Evolutionary conservation across 2,888 invertebrate genomes (phyloP), one percentile per base, ranked within the genome.

Genomic region (Brenthis ino): DNA sequence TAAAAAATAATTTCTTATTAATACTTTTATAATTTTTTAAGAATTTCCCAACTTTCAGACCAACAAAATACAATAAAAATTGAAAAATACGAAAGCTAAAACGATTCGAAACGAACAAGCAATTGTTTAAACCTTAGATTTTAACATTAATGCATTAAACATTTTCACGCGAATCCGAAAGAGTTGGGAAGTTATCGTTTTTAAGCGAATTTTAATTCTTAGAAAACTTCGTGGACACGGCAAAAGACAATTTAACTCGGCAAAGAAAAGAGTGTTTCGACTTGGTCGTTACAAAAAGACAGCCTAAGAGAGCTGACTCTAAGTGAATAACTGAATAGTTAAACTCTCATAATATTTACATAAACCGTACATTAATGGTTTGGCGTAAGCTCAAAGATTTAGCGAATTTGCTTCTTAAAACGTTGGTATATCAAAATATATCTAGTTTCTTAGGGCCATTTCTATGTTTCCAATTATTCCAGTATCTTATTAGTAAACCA

Each of bases 281-380:
- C 75, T 82, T 77, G 37, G 77, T 83, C 53, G 83, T 89, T 86
- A 86, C 88, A 89, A 89, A 88, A 88, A 88, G 85, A 83, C 86
- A 84, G 81, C 78, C 79, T 75, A 78, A 84, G 82, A 85, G 85
- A 84, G 78, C 86, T 86, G 85, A 86, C 86, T 87, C 83, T 89
- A 89, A 90, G 88, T 89, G 90, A 90, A 89, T 91, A 91, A 91
- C 91, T 88, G 90, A 91, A 91, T 91, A 90, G 90, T 92, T 91
- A 91, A 91, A 91, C 86, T 88, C 89, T 89, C 91, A 84, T 90
- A 86, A 88, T 87, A 91, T 92, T 92, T 85, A 86, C 92, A 91
- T 92, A 91, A 91, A 91, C 84, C 82, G 87, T 84, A 87, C 91
- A 91, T 92, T 91, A 91, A 84, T 82, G 79, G 76, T 67, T 71